Evolutionary conservation across 1,140 invertebrate genomes (phyloP).

Genomic region (Oscheius sp.): DNA sequence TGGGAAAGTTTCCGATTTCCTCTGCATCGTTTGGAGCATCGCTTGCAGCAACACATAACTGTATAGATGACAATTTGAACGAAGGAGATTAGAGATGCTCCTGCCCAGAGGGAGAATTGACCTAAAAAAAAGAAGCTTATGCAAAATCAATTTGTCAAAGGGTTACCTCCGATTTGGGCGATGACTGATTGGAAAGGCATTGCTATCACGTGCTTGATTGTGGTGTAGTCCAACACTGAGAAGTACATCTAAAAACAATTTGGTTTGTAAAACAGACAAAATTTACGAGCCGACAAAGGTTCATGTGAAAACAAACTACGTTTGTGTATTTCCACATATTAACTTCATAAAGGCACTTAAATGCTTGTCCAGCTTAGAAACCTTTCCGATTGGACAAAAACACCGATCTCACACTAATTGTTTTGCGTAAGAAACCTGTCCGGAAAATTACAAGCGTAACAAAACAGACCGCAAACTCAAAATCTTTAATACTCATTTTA

Average conservation of each 20-base stretch:
- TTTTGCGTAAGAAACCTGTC: too few species aligned
- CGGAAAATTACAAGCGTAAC: too few species aligned
- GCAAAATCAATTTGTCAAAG: neutral
- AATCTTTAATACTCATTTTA: neutral
- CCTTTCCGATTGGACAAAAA: too few species aligned
- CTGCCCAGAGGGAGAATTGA: conserved; percentile 56
- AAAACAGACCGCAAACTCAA: too few species aligned
- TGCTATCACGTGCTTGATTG: conserved; percentile 49
- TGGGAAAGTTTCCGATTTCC: too few species aligned
- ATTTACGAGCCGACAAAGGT: too few species aligned
- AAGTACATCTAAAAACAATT: conserved; percentile 35
- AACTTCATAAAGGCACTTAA: too few species aligned
- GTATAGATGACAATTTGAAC: conserved; percentile 48
- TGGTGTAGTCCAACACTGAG: conserved; percentile 48
- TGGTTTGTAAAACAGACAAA: neutral
- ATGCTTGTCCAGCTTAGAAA: too few species aligned
- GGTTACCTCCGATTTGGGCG: conserved; percentile 51
- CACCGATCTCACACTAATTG: too few species aligned
- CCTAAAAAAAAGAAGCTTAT: conserved; percentile 36
- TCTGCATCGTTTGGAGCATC: too few species aligned
- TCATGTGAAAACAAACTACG: too few species aligned
- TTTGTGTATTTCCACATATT: too few species aligned
- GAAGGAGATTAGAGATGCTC: conserved; percentile 53
- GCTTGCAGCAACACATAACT: neutral
- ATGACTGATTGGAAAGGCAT: conserved; percentile 50